phyloP scores from a whole-genome alignment of 2,797 vertebrate species.

The Gymnothorax javanicus region DNA sequence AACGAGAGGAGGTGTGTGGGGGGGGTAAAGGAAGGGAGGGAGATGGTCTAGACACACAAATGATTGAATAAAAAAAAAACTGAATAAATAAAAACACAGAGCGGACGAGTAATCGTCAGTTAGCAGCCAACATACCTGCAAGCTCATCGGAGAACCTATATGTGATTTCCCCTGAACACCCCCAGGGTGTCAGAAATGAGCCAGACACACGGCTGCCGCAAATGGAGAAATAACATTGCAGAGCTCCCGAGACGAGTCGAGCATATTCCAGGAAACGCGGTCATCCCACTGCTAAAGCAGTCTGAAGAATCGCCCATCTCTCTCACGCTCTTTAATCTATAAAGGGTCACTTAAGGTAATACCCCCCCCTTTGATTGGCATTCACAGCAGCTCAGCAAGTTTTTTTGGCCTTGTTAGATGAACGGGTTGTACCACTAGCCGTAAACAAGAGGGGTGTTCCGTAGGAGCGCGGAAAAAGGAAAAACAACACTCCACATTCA shows the following conservation, averaged over 20 bases:
- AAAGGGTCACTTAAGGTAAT: slow-evolving; percentile 84
- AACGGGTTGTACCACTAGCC: slow-evolving; percentile 67
- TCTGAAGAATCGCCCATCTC: slow-evolving; percentile 81
- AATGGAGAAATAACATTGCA: slow-evolving; percentile 68
- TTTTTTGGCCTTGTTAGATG: slow-evolving; percentile 78
- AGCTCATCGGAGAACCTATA: slow-evolving; percentile 75
- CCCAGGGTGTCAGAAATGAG: slow-evolving; percentile 58
- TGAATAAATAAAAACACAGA: neutral
- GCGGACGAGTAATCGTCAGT: slow-evolving; percentile 17
- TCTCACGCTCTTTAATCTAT: slow-evolving; percentile 78
- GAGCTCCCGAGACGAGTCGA: slow-evolving; percentile 73
- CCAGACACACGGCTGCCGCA: slow-evolving; percentile 52
- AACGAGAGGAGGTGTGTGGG: neutral
- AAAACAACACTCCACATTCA: slow-evolving; percentile 24
- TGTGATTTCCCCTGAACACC: slow-evolving; percentile 55
- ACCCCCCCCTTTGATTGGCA: slow-evolving; percentile 79
- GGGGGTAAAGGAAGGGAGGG: slow-evolving; percentile 11
- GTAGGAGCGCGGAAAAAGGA: slow-evolving; percentile 29
- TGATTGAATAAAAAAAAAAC: slow-evolving; percentile 36
- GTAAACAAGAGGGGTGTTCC: slow-evolving; percentile 51
- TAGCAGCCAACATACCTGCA: slow-evolving; percentile 78
- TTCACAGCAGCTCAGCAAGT: slow-evolving; percentile 71
- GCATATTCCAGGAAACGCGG: slow-evolving; percentile 86
- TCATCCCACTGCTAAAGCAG: slow-evolving; percentile 83
- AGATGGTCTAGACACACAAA: slow-evolving; percentile 2